These are phyloP conservation scores for Xestia xanthographa DNA, from an alignment of 2,888 invertebrate genomes.

Conservation along the genomic window DNA sequence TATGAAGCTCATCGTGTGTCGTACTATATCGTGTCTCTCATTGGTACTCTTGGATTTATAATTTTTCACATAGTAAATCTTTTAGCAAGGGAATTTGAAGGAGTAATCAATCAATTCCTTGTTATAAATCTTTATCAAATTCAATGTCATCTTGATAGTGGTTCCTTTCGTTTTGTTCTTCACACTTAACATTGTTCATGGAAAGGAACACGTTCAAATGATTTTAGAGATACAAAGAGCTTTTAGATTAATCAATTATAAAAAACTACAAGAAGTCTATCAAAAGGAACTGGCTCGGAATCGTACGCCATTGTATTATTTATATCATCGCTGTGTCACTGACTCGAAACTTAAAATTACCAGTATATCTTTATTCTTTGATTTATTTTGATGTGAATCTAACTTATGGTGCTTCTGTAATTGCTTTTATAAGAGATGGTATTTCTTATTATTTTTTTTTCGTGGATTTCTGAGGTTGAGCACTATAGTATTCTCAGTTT, in stretches of 20 bases:
- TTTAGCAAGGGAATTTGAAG: not conserved
- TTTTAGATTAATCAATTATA: slow-evolving; percentile 8
- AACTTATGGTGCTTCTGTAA: not conserved
- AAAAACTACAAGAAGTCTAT: slow-evolving; percentile 12
- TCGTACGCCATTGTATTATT: not conserved
- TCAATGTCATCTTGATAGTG: not conserved
- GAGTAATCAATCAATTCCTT: slow-evolving; percentile 1
- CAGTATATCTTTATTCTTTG: slow-evolving; percentile 4
- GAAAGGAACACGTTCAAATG: slow-evolving; percentile 10
- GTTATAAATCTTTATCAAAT: not conserved
- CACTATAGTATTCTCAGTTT: slow-evolving; percentile 3
- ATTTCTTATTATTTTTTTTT: no score
- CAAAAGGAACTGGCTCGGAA: not conserved
- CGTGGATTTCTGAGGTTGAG: slow-evolving; percentile 8
- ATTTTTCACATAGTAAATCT: slow-evolving; percentile 10
- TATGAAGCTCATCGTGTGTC: not conserved
- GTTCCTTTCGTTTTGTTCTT: slow-evolving; percentile 6
- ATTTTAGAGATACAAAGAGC: slow-evolving; percentile 13
- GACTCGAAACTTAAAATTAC: not conserved
- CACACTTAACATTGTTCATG: not conserved
- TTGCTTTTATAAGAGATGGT: slow-evolving; percentile 8
- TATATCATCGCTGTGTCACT: not conserved
- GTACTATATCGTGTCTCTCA: slow-evolving; percentile 7
- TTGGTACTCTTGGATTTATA: slow-evolving; percentile 12
- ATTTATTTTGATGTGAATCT: slow-evolving; percentile 9